Conservation (phyloP, 2,888 invertebrate genomes). For the Auanema freiburgensis region DNA sequence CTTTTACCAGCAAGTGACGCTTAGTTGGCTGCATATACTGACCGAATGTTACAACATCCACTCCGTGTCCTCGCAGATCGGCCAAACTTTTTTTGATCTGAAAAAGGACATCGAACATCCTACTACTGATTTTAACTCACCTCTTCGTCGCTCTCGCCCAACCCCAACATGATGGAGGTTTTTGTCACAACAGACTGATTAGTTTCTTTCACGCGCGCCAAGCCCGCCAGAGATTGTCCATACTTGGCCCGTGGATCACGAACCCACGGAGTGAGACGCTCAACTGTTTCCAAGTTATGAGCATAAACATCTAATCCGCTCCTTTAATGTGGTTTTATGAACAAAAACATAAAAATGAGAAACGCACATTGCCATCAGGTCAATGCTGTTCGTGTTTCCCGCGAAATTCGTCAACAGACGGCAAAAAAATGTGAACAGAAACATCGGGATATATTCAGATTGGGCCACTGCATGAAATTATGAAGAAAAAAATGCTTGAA, state of each 20-base stretch:
- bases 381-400: constrained; percentile 77
- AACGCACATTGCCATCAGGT: constrained; percentile 50
- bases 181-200: constrained; percentile 87
- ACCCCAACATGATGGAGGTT: constrained; percentile 95
- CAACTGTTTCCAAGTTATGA: constrained; percentile 71
- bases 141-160: constrained; percentile 85
- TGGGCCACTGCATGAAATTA: too few species aligned
- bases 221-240: constrained; percentile 82
- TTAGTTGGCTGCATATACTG: constrained; percentile 99
- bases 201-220: constrained; percentile 71
- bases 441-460: too few species aligned
- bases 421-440: constrained; percentile 72
- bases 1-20: constrained; percentile 79
- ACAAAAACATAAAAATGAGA: neutral
- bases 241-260: constrained; percentile 90
- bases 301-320: constrained; percentile 24
- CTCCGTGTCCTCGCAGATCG: constrained; percentile 69
- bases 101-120: constrained; percentile 3
- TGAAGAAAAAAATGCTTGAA: too few species aligned
- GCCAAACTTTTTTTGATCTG: constrained; percentile 42
- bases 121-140: constrained; percentile 66
- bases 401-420: constrained; percentile 88
- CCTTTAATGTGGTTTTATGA: constrained; percentile 6
- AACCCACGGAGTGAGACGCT: constrained; percentile 69
- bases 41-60: constrained; percentile 93